phyloP scores from a whole-genome alignment of 2,113 vertebrate genomes.

The Camelus bactrianus region DNA sequence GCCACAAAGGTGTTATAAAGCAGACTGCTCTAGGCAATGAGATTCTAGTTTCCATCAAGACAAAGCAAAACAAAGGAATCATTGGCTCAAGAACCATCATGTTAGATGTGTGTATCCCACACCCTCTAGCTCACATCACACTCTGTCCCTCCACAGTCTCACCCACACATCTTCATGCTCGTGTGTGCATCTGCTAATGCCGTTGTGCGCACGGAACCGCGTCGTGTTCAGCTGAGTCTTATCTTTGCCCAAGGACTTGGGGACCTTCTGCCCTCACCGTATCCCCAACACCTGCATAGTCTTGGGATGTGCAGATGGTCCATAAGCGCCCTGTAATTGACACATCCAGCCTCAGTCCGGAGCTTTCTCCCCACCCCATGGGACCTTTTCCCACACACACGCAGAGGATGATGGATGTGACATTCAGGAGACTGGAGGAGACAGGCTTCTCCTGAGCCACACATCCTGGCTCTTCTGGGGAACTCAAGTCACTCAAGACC shows the following conservation, averaged over 20 bases:
- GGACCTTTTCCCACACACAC: fast-evolving
- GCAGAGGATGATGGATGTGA: fast-evolving
- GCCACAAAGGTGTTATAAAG: not conserved
- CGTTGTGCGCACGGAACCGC: no score
- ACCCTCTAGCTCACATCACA: not conserved
- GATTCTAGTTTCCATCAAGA: not conserved
- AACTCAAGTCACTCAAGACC: not conserved
- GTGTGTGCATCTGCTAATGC: not conserved
- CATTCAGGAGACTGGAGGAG: not conserved
- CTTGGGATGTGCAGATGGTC: not conserved
- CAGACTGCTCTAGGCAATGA: not conserved
- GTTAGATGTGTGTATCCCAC: not conserved
- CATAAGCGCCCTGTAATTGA: fast-evolving
- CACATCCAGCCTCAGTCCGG: not conserved
- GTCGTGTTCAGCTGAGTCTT: not conserved
- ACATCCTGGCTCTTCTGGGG: not conserved
- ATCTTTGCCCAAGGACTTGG: not conserved
- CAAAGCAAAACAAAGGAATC: not conserved
- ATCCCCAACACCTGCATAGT: not conserved
- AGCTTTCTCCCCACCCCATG: not conserved
- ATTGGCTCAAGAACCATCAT: not conserved
- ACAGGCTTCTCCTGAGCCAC: not conserved
- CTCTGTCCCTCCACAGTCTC: not conserved
- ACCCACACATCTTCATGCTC: not conserved
- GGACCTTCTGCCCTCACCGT: not conserved